phyloP scores from a whole-genome alignment of 2,888 invertebrate genomes.

The Boloria euphrosyne region DNA sequence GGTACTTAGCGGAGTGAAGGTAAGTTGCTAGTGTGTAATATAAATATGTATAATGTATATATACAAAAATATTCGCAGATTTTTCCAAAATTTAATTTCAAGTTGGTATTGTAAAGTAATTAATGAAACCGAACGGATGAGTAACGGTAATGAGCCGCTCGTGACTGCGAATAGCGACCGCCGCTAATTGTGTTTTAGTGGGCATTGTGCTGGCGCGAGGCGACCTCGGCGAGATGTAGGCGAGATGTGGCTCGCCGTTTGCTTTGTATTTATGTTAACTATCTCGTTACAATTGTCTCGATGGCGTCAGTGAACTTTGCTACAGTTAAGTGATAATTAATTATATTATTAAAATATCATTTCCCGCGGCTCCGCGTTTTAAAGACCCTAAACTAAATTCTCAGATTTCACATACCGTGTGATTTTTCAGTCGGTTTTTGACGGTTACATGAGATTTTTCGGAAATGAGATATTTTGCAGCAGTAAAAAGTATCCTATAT shows the following conservation, averaged over 20 bases:
- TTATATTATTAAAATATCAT: too few relatives aligned
- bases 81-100: background rate
- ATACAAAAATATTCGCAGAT: background rate
- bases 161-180: constrained; percentile 36
- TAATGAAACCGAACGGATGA: constrained; percentile 17
- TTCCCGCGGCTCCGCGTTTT: too few relatives aligned
- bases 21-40: background rate
- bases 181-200: constrained; percentile 26
- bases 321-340: too few relatives aligned
- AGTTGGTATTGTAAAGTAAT: background rate
- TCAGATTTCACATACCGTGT: too few relatives aligned
- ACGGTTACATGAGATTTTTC: too few relatives aligned
- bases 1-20: too few relatives aligned
- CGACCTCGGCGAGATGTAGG: background rate
- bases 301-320: background rate
- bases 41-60: background rate
- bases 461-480: too few relatives aligned
- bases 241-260: constrained; percentile 10
- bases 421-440: too few relatives aligned
- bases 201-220: constrained; percentile 11
- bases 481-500: too few relatives aligned
- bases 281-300: background rate
- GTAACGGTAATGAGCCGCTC: constrained; percentile 32
- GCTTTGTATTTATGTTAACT: constrained; percentile 20
- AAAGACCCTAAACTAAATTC: too few relatives aligned